phyloP scores from a whole-genome alignment of 2,113 vertebrate species.

The Caranx ignobilis region DNA sequence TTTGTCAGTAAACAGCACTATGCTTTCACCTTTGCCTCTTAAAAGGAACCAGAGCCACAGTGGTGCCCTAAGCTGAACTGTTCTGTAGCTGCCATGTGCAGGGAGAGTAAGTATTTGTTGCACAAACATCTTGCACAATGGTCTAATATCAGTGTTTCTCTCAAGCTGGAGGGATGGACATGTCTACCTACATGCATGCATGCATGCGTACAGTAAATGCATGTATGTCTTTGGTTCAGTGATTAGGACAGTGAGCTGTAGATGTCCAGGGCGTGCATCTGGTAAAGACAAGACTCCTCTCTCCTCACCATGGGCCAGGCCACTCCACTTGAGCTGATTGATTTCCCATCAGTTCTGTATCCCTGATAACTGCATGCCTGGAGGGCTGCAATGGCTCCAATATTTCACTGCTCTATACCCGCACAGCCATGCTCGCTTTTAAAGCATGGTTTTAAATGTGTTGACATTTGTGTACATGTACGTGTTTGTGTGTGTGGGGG shows the following conservation, averaged over 20 bases:
- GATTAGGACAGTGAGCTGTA: slow-evolving; percentile 16
- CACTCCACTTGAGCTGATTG: slow-evolving; percentile 82
- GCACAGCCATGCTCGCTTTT: slow-evolving; percentile 43
- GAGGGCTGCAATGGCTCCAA: slow-evolving; percentile 75
- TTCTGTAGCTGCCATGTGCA: not conserved
- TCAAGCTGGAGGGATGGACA: not conserved
- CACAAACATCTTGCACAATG: not conserved
- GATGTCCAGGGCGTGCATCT: slow-evolving; percentile 40
- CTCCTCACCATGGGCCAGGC: slow-evolving; percentile 50
- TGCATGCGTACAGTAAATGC: not conserved
- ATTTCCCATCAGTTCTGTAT: slow-evolving; percentile 82
- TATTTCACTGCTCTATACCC: slow-evolving; percentile 70
- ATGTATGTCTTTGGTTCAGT: slow-evolving; percentile 17
- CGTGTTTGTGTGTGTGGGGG: slow-evolving; percentile 13
- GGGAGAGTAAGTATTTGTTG: not conserved
- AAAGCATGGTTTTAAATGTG: slow-evolving; percentile 37
- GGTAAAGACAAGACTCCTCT: slow-evolving; percentile 58
- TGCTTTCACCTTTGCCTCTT: not conserved
- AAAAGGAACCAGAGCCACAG: not conserved
- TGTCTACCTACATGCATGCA: not conserved
- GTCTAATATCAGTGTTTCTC: not conserved
- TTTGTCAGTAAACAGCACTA: slow-evolving; percentile 4
- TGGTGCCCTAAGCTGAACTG: not conserved
- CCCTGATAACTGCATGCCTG: slow-evolving; percentile 81
- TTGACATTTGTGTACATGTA: not conserved